Evolutionary conservation across 1,140 invertebrate species (phyloP).

Genomic region (Bombus pyrosoma): DNA sequence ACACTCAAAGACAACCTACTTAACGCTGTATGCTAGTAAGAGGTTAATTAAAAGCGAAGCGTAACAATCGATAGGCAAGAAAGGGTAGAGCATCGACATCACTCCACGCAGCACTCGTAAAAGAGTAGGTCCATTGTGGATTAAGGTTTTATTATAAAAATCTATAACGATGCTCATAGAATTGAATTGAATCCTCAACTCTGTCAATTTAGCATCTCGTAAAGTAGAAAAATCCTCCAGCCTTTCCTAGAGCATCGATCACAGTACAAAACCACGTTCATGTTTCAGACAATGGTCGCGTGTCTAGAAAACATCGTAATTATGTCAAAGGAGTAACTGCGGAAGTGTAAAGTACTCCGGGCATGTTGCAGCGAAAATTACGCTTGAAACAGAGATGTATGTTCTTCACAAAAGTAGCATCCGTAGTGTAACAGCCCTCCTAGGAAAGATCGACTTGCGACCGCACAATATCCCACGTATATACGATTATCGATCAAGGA

Average conservation of each 20-base stretch:
- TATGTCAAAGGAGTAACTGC: background rate
- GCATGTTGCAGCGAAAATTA: background rate
- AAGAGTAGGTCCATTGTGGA: background rate
- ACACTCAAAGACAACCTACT: background rate
- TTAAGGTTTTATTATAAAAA: background rate
- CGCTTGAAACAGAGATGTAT: background rate
- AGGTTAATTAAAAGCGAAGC: background rate
- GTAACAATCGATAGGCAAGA: background rate
- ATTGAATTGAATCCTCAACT: background rate
- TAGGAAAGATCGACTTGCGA: background rate
- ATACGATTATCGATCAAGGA: conserved; percentile 65
- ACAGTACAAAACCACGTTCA: background rate
- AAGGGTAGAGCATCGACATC: background rate
- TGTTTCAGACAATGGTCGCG: background rate
- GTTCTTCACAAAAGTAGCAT: background rate
- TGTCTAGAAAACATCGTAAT: conserved; percentile 39
- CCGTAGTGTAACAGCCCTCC: background rate
- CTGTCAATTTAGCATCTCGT: background rate
- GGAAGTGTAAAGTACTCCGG: background rate
- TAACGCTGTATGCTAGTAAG: background rate
- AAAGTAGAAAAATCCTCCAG: background rate
- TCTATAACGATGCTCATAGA: background rate
- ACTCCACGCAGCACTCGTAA: background rate
- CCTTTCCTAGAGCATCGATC: background rate
- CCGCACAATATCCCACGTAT: background rate